Base-by-base conservation (phyloP, 2,113 vertebrate genomes). In the Periophthalmus modestus region DNA sequence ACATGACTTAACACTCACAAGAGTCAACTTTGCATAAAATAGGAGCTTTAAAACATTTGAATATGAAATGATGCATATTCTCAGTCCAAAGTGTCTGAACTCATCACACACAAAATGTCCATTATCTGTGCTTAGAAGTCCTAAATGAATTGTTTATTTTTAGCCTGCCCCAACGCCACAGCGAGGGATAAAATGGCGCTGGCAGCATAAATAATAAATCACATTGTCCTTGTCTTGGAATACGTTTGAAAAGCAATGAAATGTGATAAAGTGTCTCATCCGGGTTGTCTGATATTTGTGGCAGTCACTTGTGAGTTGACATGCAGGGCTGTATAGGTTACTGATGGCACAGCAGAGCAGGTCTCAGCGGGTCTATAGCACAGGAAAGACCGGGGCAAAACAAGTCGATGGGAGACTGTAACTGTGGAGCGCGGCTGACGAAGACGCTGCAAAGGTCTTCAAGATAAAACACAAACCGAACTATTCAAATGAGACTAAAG, bases 211-310 rank as follows among this genome's bases (percentile, higher is more conserved):
- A 94, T 93, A 94, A 94, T 93, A 93, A 92, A 94, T 94, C 82
- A 87, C 89, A 87, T 89, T 86, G 88, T 89, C 90, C 88, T 91
- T 87, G 88, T 93, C 92, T 92, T 85, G 77, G 85, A 90, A 92
- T 89, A 82, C 91, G 80, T 92, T 92, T 93, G 91, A 94, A 93
- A 93, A 92, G 89, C 91, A 91, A 93, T 94, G 94, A 94, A 94
- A 94, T 74, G 82, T 90, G 93, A 94, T 94, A 89, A 94, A 94
- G 90, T 92, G 92, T 93, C 90, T 94, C 90, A 90, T 93, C 92
- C 91, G 90, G 92, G 78, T 87, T 82, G 92, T 89, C 87, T 89
- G 91, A 91, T 93, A 92, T 91, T 92, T 91, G 92, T 89, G 87
- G 90, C 92, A 92, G 88, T 92, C 92, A 92, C 92, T 94, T 92